Conservation (phyloP, 2,797 vertebrate genomes). For the Argya squamiceps region DNA sequence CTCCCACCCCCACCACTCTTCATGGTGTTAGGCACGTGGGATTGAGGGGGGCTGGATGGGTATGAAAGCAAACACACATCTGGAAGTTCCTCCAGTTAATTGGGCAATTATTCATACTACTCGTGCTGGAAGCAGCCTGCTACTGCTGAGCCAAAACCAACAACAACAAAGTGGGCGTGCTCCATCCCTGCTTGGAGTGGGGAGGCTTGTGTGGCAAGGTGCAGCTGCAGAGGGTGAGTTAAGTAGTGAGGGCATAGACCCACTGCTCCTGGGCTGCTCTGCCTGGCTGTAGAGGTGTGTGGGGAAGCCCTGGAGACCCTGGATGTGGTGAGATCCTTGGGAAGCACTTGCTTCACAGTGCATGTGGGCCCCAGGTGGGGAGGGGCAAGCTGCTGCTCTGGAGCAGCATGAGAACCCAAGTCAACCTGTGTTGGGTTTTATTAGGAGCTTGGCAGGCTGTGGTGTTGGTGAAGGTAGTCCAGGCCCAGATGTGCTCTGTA, state of each 20-base stretch:
- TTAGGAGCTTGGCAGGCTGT: slow-evolving; percentile 44
- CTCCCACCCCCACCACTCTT: slow-evolving; percentile 28
- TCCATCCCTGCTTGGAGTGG: neutral
- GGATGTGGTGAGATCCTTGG: neutral
- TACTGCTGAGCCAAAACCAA: slow-evolving; percentile 64
- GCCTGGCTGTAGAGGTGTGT: neutral
- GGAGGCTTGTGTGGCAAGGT: neutral
- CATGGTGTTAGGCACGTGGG: neutral
- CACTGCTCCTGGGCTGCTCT: neutral
- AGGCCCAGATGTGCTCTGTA: slow-evolving; percentile 43
- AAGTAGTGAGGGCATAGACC: neutral
- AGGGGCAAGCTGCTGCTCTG: neutral
- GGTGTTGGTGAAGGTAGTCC: slow-evolving; percentile 51
- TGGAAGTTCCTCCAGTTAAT: slow-evolving; percentile 74
- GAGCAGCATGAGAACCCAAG: neutral
- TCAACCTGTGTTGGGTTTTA: slow-evolving; percentile 41
- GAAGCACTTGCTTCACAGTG: neutral
- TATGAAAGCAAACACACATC: slow-evolving; percentile 71
- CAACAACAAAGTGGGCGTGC: slow-evolving; percentile 26
- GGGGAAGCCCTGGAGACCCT: neutral
- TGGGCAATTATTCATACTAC: slow-evolving; percentile 74
- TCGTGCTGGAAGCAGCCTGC: slow-evolving; percentile 65
- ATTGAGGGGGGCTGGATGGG: slow-evolving; percentile 42
- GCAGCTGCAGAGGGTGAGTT: neutral
- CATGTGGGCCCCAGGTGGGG: neutral